Base-by-base conservation (phyloP, 2,888 invertebrate species). In the Timandra comae region DNA sequence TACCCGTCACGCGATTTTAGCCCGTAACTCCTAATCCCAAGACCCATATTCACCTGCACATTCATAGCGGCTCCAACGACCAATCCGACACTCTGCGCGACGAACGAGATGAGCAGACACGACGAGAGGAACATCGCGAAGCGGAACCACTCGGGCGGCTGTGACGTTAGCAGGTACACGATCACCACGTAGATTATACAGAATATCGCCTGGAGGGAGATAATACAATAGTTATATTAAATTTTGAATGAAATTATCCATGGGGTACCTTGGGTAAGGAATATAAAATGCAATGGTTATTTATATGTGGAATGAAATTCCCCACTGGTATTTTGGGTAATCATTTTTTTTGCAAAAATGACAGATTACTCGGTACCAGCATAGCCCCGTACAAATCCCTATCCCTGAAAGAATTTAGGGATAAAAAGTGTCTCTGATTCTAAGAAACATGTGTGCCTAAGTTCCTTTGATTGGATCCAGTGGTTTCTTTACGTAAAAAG, bases 31-130 rank as follows among this genome's bases (percentile, higher is more conserved):
- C n/a, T n/a, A n/a, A n/a, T n/a, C n/a, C n/a, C n/a, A n/a, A n/a
- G n/a, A n/a, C n/a, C n/a, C n/a, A n/a, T n/a, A n/a, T n/a, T n/a
- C 11, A 24, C 24, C 24, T 24, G 24, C 10, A 24, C 24, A 6
- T 95, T 95, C 91, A 97, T 97, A 3, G 96, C 97, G 24, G 98
- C 98, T 4, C 98, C 98, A 3, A 98, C 97, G 0, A 98, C 94
- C 2, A 98, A 87, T 2, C 98, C 98, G 4, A 98, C 93, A 52
- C 97, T 96, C 82, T 98, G 98, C 13, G 97, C 97, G 31, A 98
- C 97, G 63, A 98, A 95, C 0, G 97, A 94, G 46, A 97, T 96
- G 60, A 97, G 88, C 27, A 96, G 88, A 57, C 96, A 95, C 7
- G 97, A 92, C 1, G 91, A 88, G 43, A 97, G 86, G 86, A 98